Conservation (phyloP, 2,888 invertebrate species). For the Petrolisthes cinctipes region DNA sequence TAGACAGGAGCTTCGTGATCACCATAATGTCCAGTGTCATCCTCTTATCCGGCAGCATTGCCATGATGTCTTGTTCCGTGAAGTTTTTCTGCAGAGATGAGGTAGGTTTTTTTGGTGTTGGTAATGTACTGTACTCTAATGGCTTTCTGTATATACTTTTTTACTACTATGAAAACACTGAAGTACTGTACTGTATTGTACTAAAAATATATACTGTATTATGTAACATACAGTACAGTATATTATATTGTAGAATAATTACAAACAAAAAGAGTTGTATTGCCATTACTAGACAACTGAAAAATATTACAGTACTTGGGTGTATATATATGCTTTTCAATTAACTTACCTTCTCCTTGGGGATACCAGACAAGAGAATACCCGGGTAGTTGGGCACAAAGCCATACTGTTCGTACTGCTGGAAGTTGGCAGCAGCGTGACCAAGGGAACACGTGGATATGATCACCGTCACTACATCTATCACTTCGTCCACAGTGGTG, state of each 20-base stretch:
- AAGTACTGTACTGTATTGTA: too few species aligned
- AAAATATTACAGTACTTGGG: not conserved
- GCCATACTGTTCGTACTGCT: constrained; percentile 68
- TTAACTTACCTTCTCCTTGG: constrained; percentile 67
- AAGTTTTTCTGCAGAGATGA: constrained; percentile 66
- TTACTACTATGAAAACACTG: too few species aligned
- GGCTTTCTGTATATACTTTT: not conserved
- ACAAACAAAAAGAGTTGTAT: too few species aligned
- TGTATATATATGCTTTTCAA: not conserved
- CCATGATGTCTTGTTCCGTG: constrained; percentile 69
- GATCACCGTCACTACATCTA: constrained; percentile 67
- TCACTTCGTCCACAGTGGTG: constrained; percentile 66
- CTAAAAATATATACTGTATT: too few species aligned
- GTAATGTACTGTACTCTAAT: not conserved
- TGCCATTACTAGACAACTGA: too few species aligned
- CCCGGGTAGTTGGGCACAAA: constrained; percentile 69
- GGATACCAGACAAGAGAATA: constrained; percentile 67
- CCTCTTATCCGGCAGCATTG: constrained; percentile 69
- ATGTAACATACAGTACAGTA: too few species aligned
- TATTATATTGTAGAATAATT: too few species aligned
- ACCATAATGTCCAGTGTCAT: constrained; percentile 70
- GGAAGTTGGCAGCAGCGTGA: constrained; percentile 68
- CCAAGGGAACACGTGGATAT: constrained; percentile 68
- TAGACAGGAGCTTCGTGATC: constrained; percentile 71
- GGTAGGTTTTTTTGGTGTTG: not conserved